Percentiles rank a stretch among this genome's conserved stretches.
Conservation (phyloP, 2,888 invertebrate species). For the Diabrotica balteata region DNA sequence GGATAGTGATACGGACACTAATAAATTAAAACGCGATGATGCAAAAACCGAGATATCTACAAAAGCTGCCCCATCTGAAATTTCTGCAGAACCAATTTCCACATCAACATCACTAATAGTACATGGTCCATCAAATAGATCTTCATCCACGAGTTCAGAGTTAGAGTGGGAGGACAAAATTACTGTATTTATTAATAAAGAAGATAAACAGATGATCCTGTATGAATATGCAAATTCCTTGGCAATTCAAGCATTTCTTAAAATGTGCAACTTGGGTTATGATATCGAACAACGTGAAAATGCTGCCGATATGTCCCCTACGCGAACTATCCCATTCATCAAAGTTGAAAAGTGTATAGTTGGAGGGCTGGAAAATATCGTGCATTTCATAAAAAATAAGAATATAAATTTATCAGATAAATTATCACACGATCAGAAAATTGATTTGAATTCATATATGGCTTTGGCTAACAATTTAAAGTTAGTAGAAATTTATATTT, state of each 20-base stretch:
- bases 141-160: not conserved
- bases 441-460: slow-evolving; percentile 92
- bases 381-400: slow-evolving; percentile 84
- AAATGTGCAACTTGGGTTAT: slow-evolving; percentile 87
- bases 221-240: slow-evolving; percentile 92
- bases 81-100: too few species aligned
- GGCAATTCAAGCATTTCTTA: slow-evolving; percentile 87
- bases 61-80: too few species aligned
- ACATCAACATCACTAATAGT: not conserved
- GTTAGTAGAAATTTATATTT: slow-evolving; percentile 88
- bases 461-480: slow-evolving; percentile 84
- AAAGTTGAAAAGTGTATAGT: slow-evolving; percentile 86
- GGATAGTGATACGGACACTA: too few species aligned
- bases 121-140: not conserved
- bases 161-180: not conserved
- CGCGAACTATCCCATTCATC: slow-evolving; percentile 89
- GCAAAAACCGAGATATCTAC: too few species aligned
- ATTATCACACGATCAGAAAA: slow-evolving; percentile 75
- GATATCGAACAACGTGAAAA: slow-evolving; percentile 82
- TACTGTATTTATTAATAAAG: not conserved
- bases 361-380: slow-evolving; percentile 88
- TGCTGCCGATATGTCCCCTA: slow-evolving; percentile 95
- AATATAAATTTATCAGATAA: slow-evolving; percentile 75
- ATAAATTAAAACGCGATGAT: too few species aligned
- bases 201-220: slow-evolving; percentile 68